These are phyloP conservation scores for Hippopotamyrus pictus DNA, from an alignment of 2,797 vertebrate species.

Conservation along the genomic window DNA sequence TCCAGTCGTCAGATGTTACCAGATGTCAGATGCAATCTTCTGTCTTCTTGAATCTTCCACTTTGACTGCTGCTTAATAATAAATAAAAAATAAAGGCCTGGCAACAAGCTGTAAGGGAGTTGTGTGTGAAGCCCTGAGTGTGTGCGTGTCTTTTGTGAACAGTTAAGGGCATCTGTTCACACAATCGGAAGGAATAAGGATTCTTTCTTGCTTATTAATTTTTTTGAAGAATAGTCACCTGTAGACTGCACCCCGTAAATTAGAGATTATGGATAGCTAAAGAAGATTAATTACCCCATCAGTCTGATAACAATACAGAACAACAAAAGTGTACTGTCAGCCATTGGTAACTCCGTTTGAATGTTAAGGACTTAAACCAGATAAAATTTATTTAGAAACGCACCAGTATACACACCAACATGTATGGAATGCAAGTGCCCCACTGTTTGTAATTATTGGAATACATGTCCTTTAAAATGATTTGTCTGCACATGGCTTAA, in stretches of 20 bases:
- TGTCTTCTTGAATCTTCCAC: not conserved
- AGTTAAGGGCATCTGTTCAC: not conserved
- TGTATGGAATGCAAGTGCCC: not conserved
- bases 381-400: not conserved
- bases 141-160: not conserved
- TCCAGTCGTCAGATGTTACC: not conserved
- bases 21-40: constrained; percentile 5
- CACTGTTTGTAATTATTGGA: not conserved
- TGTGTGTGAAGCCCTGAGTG: not conserved
- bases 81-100: not conserved
- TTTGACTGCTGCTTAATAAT: constrained; percentile 12
- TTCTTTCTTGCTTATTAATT: not conserved
- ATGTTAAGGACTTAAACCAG: not conserved
- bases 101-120: not conserved
- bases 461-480: not conserved
- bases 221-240: not conserved
- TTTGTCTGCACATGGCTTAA: not conserved
- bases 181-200: not conserved
- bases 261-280: not conserved
- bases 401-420: not conserved
- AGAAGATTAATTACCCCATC: not conserved
- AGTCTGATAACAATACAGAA: not conserved
- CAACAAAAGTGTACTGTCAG: not conserved
- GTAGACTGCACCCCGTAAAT: not conserved
- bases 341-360: not conserved